Evolutionary conservation across 2,888 invertebrate species (phyloP).

Genomic region (Phymatocera aterrima): DNA sequence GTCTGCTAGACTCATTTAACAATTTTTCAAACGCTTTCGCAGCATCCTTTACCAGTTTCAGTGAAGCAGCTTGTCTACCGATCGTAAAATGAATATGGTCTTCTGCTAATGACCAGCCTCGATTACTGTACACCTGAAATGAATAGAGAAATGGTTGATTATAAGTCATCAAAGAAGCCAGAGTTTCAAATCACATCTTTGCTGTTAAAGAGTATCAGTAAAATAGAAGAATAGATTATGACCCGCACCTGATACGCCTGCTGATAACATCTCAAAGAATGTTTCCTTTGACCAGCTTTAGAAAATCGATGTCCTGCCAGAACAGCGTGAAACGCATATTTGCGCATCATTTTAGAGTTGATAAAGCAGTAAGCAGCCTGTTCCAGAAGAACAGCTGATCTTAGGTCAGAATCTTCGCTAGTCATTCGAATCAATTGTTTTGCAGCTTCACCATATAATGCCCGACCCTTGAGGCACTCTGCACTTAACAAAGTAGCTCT

Average conservation of each 20-base stretch:
- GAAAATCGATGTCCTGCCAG: constrained; percentile 96
- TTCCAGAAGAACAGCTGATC: constrained; percentile 94
- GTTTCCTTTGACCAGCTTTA: constrained; percentile 94
- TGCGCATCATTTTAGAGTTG: constrained; percentile 86
- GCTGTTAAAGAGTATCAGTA: too few species aligned
- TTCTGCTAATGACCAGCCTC: constrained; percentile 94
- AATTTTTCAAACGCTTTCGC: constrained; percentile 88
- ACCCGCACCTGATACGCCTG: constrained; percentile 91
- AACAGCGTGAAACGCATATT: constrained; percentile 97
- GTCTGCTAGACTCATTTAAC: constrained; percentile 82
- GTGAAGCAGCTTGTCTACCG: constrained; percentile 90
- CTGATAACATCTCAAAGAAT: constrained; percentile 93
- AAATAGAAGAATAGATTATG: not conserved
- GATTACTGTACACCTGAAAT: constrained; percentile 82
- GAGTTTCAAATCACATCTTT: too few species aligned
- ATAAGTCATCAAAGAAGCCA: not conserved
- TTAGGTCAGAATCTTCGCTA: constrained; percentile 96
- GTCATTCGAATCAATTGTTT: constrained; percentile 96
- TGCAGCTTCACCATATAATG: constrained; percentile 93
- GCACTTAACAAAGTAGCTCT: constrained; percentile 93
- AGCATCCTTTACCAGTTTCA: constrained; percentile 84
- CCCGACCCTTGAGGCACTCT: constrained; percentile 88
- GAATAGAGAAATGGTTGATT: too few species aligned
- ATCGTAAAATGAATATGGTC: constrained; percentile 97
- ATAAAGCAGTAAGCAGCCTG: constrained; percentile 97